These are phyloP conservation scores for Euthynnus affinis DNA, from an alignment of 2,797 vertebrate genomes.

Conservation along the genomic window DNA sequence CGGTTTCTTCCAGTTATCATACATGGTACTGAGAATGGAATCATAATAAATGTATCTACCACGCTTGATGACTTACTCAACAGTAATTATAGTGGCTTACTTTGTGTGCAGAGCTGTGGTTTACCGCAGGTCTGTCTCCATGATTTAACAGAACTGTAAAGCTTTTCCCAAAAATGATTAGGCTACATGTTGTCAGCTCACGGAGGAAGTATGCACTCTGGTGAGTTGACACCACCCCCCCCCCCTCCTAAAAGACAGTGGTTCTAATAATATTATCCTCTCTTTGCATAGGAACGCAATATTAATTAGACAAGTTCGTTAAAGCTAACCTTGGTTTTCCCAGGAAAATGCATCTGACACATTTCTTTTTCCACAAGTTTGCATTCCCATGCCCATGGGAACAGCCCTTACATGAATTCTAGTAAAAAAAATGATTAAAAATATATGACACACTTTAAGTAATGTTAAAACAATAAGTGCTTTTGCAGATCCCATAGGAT, in stretches of 20 bases:
- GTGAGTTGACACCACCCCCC: slow-evolving; percentile 62
- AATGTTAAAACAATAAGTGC: slow-evolving; percentile 84
- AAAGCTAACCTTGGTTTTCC: slow-evolving; percentile 79
- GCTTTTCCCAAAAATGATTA: slow-evolving; percentile 47
- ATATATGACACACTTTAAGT: slow-evolving; percentile 84
- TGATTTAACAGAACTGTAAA: slow-evolving; percentile 55
- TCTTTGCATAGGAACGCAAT: slow-evolving; percentile 67
- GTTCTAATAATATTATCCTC: slow-evolving; percentile 80
- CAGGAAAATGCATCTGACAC: slow-evolving; percentile 79
- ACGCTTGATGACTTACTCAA: slow-evolving; percentile 61
- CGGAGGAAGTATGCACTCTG: slow-evolving; percentile 59
- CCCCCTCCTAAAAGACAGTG: slow-evolving; percentile 64
- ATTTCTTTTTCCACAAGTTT: slow-evolving; percentile 72
- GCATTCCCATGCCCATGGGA: slow-evolving; percentile 66
- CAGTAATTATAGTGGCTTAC: slow-evolving; percentile 61
- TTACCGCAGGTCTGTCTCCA: slow-evolving; percentile 54
- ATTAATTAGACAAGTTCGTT: slow-evolving; percentile 85
- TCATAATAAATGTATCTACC: slow-evolving; percentile 46
- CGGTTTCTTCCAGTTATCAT: slow-evolving; percentile 35
- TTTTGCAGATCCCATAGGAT: slow-evolving; percentile 76
- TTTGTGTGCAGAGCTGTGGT: slow-evolving; percentile 47
- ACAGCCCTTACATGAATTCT: slow-evolving; percentile 62
- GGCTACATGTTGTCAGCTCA: slow-evolving; percentile 59
- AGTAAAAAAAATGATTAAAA: slow-evolving; percentile 83
- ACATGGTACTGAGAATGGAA: slow-evolving; percentile 27